A percentile compares a stretch with the other conserved stretches of the same genome.
phyloP scores from a whole-genome alignment of 2,797 vertebrate genomes.

The Mormyrus proboscirostris region DNA sequence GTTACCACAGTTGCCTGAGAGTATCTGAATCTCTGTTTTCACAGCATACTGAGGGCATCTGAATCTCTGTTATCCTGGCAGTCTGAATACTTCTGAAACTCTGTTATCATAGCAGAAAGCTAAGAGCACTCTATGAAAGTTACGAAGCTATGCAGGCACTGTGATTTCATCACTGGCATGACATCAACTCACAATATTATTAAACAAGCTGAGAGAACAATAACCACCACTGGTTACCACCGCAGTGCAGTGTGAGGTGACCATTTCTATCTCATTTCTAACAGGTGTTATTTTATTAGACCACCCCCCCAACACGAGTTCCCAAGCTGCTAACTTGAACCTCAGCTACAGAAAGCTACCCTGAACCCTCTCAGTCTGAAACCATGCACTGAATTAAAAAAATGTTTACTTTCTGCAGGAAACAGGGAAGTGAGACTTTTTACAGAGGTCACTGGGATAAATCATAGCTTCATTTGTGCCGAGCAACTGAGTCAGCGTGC shows the following conservation, averaged over 20 bases:
- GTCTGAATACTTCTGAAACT: background rate
- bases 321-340: background rate
- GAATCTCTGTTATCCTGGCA: background rate
- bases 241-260: background rate
- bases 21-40: background rate
- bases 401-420: background rate
- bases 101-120: background rate
- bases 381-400: conserved; percentile 5
- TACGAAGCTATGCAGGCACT: conserved; percentile 20
- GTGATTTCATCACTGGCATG: background rate
- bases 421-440: background rate
- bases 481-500: background rate
- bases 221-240: background rate
- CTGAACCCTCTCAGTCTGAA: background rate
- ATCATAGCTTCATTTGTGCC: background rate
- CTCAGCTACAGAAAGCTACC: background rate
- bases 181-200: background rate
- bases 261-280: background rate
- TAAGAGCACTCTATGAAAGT: conserved; percentile 7
- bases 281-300: conserved; percentile 1
- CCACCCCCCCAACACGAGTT: background rate
- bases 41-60: background rate
- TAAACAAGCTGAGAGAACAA: background rate
- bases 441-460: background rate
- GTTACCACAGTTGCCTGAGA: background rate